phyloP scores from a whole-genome alignment of 2,797 vertebrate species.

The Sebastes ruberrimus region DNA sequence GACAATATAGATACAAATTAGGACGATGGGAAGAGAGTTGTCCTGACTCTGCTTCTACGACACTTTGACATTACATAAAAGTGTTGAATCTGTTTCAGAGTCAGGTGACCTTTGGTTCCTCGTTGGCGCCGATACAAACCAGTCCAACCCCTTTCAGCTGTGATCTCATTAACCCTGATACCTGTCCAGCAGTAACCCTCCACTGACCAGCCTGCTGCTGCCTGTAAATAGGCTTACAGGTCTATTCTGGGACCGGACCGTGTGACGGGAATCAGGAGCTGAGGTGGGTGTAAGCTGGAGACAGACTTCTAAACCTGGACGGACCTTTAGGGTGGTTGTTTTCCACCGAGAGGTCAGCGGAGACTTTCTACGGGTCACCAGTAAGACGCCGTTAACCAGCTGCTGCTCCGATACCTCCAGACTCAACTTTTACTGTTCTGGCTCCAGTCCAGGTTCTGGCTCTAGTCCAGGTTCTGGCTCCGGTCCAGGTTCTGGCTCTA shows the following conservation, averaged over 20 bases:
- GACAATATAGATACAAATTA: not conserved
- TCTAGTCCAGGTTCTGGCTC: too few relatives aligned
- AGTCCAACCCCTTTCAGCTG: too few relatives aligned
- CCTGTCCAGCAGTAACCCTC: not conserved
- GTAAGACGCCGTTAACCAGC: not conserved
- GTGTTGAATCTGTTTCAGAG: not conserved
- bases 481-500: too few relatives aligned
- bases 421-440: not conserved
- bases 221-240: slow-evolving; percentile 75
- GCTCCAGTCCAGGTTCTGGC: not conserved
- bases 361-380: not conserved
- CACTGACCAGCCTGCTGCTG: slow-evolving; percentile 61
- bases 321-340: not conserved
- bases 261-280: not conserved
- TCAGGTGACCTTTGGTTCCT: not conserved
- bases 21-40: not conserved
- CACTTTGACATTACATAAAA: too few relatives aligned
- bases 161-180: slow-evolving; percentile 44
- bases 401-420: not conserved
- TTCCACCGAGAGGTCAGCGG: not conserved
- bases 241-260: slow-evolving; percentile 70
- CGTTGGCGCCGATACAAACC: not conserved
- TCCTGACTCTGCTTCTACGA: too few relatives aligned
- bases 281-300: slow-evolving; percentile 24
- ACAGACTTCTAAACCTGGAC: too few relatives aligned